Base-by-base conservation (phyloP, 2,888 invertebrate species). In the Drosophila longiperda region DNA sequence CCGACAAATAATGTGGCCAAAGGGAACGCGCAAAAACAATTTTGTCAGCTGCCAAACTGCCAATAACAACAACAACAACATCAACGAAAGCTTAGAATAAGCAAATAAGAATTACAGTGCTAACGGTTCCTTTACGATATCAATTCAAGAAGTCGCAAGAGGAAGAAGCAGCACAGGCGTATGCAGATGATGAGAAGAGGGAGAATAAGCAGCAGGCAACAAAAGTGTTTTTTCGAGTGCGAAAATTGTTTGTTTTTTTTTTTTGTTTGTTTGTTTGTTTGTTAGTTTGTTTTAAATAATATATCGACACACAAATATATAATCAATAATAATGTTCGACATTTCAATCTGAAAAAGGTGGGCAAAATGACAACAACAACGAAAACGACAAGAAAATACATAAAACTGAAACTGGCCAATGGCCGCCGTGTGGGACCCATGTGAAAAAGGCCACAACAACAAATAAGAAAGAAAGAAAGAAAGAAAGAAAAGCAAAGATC, bases 51-150 rank as follows among this genome's bases (percentile, higher is more conserved):
- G 62, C 65, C 57, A 70, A 76, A 71, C 68, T 63, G 69, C 59
- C 63, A 63, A 20, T 33, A 63, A 57, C 26, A 71, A 26, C 49
- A 72, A 38, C 58, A 73, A 32, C 62, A 75, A 50, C 63, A 64
- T 42, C 36, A 69, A 49, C 54, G 57, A 23, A 38, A 63, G 29
- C 29, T 15, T 33, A 63, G 53, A 40, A 54, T 74, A 66, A 57
- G 68, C 66, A 57, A 78, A 81, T 73, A 54, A 73, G 65, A 81
- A 66, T 69, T 29, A 32, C 52, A 69, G 67, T 75, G 66, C 78
- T 55, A 55, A 73, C 80, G 77, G 83, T 88, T 86, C 78, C 87
- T 78, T 86, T 52, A 49, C 50, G 66, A 68, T 66, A 58, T 36
- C 54, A 53, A 38, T 34, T 54, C 48, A 36, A 38, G n/a, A 38